Base-by-base conservation (phyloP, 1,140 invertebrate genomes). In the Archivesica marissinica region DNA sequence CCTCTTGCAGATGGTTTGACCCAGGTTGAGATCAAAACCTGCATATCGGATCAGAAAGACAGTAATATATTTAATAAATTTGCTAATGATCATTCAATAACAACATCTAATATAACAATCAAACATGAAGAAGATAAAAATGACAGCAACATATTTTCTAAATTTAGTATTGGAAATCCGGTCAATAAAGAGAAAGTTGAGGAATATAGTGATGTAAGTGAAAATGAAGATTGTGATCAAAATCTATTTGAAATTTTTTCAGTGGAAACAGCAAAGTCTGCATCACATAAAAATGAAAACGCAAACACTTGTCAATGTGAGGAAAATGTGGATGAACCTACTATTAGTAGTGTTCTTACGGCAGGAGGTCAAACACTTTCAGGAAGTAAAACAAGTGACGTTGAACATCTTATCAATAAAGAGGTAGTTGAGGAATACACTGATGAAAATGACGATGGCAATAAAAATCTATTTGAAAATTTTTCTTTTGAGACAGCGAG, bases 211-310 rank as follows among this genome's bases (percentile, higher is more conserved):
- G 59, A 35, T 35, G 30, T 13, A 1, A 4, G 17, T 4, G 4
- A 4, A 11, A 20, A 64, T 64, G 25, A 59, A 54, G 50, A 54
- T 15, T 17, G n/a, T 35, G 25, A 35, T 20, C 33, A 64, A 64
- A 64, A 64, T 20, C 30, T 64, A 11, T 64, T 64, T 50, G 68
- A 72, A 47, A 72, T 50, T 33, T 72, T 72, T 72, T 25, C 20
- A 15, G 38, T 6, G 23, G 39, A 25, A 41, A 41, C 4, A 20
- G 17, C 20, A 13, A 20, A 39, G 1, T 38, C 61, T 38, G 33
- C 2, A 30, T 11, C 25, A 61, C n/a, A 23, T 30, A 30, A 30
- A 33, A 28, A 6, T 61, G 59, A 30, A 50, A 50, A 11, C 20
- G 20, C 9, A 50, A 50, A 50, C 9, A 20, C 20, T 50, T 11